Evolutionary conservation across 2,113 vertebrate genomes (phyloP), one percentile per base, ranked within the genome.

Genomic region (Corvus cornix): DNA sequence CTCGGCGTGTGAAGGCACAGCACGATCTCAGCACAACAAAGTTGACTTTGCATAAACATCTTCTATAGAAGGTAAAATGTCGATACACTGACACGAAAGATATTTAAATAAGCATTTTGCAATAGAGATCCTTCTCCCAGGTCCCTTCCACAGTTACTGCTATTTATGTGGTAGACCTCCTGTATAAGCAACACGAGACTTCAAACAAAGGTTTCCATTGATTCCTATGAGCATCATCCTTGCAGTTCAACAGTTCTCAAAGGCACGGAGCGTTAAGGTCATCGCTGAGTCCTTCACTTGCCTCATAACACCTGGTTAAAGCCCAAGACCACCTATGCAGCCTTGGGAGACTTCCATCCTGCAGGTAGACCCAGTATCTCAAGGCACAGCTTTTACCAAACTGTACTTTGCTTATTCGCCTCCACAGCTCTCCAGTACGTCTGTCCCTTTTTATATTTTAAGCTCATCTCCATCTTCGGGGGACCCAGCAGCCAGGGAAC

Each of bases 151-250:
- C 37, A 43, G 31, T 3, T 48, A 30, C 2, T 19, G 33, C 64
- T 59, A 20, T 46, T 68, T 43, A 15, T 8, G 70, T 43, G 58
- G 39, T 5, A 62, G 27, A 85, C 8, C 72, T 70, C 31, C 85
- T 35, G 58, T 21, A 68, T 4, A n/a, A 4, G 39, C n/a, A 87
- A 58, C 35, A 49, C 16, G 19, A 51, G 85, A 53, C 69, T 89
- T 44, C 56, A 92, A 88, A 97, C 90, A 93, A 97, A 96, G 96
- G 87, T 91, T 90, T 68, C 72, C 79, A 33, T n/a, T 22, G 83
- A 87, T 88, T 93, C 82, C 87, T 85, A 31, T 0, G 20, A 89
- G 77, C 87, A 90, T 44, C 89, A 72, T 33, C 74, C 68, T 82
- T 53, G 85, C 94, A 95, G 55, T 31, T 60, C 62, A 80, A 64